These are phyloP conservation scores for Drosophila pandora DNA, from an alignment of 1,140 invertebrate genomes.

Conservation along the genomic window DNA sequence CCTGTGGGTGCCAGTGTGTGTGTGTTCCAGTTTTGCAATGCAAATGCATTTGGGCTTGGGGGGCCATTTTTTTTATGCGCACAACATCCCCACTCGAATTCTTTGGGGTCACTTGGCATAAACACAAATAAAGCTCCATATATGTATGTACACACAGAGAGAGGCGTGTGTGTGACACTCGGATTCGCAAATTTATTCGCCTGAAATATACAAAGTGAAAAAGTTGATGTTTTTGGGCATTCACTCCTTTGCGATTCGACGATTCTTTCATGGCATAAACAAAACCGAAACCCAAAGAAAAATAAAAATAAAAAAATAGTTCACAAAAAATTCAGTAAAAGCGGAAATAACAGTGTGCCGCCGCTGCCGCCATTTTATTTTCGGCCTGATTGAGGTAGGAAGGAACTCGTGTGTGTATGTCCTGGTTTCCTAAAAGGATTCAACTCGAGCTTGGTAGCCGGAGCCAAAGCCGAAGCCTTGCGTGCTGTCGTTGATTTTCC, in stretches of 20 bases:
- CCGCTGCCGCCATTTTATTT: slow-evolving; percentile 68
- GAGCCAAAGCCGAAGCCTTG: slow-evolving; percentile 20
- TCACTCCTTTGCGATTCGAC: slow-evolving; percentile 11
- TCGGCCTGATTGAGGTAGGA: slow-evolving; percentile 38
- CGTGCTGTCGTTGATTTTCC: slow-evolving; percentile 66
- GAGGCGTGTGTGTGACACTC: slow-evolving; percentile 10
- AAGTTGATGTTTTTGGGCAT: slow-evolving; percentile 52
- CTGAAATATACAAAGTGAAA: slow-evolving; percentile 55
- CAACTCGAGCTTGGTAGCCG: slow-evolving; percentile 2
- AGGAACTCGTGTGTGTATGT: slow-evolving; percentile 25
- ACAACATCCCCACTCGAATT: slow-evolving; percentile 5
- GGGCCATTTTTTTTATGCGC: slow-evolving; percentile 28
- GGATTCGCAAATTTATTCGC: slow-evolving; percentile 30
- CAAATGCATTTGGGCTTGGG: slow-evolving; percentile 57
- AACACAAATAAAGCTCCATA: slow-evolving; percentile 50
- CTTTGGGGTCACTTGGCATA: slow-evolving; percentile 50
- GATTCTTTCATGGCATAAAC: slow-evolving; percentile 34
- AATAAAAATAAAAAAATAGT: slow-evolving; percentile 8
- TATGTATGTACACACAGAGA: background rate
- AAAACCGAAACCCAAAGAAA: slow-evolving; percentile 14
- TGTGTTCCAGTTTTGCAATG: slow-evolving; percentile 70
- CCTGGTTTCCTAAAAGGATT: slow-evolving; percentile 33
- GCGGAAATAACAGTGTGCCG: slow-evolving; percentile 59
- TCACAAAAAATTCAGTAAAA: slow-evolving; percentile 24
- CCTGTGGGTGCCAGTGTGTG: slow-evolving; percentile 57